Evolutionary conservation across 2,888 invertebrate genomes (phyloP).

Genomic region (Synanthedon formicaeformis): DNA sequence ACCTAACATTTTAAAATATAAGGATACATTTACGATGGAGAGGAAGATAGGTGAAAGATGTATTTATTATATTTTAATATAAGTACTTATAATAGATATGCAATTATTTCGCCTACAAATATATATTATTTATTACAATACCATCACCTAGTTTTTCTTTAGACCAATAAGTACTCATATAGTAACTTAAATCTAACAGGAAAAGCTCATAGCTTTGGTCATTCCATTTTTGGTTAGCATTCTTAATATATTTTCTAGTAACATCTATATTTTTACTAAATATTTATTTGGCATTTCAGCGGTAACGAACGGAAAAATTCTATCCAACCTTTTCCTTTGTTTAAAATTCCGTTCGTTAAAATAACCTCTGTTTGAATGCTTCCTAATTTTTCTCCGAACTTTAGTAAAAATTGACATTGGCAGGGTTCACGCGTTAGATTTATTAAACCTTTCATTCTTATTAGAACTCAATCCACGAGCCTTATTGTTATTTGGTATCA

Average conservation of each 20-base stretch:
- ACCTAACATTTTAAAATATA: slow-evolving; percentile 9
- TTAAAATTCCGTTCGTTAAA: neutral
- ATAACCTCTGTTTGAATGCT: neutral
- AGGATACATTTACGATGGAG: slow-evolving; percentile 34
- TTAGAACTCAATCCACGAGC: neutral
- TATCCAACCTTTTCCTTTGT: neutral
- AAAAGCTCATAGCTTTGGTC: slow-evolving; percentile 67
- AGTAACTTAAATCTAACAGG: slow-evolving; percentile 18
- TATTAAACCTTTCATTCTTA: neutral
- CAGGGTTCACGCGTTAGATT: neutral
- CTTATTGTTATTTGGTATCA: neutral
- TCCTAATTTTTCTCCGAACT: neutral
- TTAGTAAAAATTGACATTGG: neutral
- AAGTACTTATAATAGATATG: slow-evolving; percentile 9
- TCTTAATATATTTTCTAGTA: slow-evolving; percentile 23
- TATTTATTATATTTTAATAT: slow-evolving; percentile 29
- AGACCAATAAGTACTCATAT: slow-evolving; percentile 15
- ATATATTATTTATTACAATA: slow-evolving; percentile 5
- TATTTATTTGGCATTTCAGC: slow-evolving; percentile 46
- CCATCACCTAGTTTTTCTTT: slow-evolving; percentile 7
- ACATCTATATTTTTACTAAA: slow-evolving; percentile 22
- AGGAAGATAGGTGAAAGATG: slow-evolving; percentile 37
- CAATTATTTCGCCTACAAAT: slow-evolving; percentile 6
- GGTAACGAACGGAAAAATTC: slow-evolving; percentile 17
- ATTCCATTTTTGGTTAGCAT: slow-evolving; percentile 50